Evolutionary conservation across 2,113 vertebrate species (phyloP).

Genomic region (Balaenoptera acutorostrata): DNA sequence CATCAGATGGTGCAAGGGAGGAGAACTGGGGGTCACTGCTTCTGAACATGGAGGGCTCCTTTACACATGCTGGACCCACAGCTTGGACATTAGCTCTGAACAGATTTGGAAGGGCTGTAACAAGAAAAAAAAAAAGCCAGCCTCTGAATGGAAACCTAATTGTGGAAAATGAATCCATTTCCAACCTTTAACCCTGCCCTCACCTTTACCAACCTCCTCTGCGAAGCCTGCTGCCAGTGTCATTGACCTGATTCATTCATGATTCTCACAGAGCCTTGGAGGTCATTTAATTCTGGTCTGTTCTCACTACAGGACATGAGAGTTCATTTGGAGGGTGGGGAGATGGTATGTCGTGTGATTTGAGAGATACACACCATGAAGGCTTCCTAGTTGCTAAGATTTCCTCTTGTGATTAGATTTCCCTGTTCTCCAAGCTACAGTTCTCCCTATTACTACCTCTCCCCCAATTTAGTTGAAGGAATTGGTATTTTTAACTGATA

Average conservation of each 20-base stretch:
- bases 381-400: neutral
- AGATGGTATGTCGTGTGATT: neutral
- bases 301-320: neutral
- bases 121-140: neutral
- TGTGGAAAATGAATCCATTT: slow-evolving; percentile 13
- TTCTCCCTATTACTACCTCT: neutral
- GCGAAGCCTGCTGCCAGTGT: neutral
- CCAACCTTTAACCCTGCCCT: neutral
- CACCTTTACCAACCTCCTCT: neutral
- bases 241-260: neutral
- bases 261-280: neutral
- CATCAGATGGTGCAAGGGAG: neutral
- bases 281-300: neutral
- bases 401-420: neutral
- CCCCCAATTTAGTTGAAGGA: neutral
- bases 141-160: neutral
- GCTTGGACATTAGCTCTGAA: neutral
- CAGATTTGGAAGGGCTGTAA: neutral
- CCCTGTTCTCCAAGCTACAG: neutral
- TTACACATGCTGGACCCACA: neutral
- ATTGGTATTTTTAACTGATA: neutral
- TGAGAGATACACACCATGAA: neutral
- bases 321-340: neutral
- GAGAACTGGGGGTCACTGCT: neutral
- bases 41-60: neutral